Evolutionary conservation across 2,113 vertebrate genomes (phyloP), one percentile per base, ranked within the genome.

Genomic region (Aramus guarauna): DNA sequence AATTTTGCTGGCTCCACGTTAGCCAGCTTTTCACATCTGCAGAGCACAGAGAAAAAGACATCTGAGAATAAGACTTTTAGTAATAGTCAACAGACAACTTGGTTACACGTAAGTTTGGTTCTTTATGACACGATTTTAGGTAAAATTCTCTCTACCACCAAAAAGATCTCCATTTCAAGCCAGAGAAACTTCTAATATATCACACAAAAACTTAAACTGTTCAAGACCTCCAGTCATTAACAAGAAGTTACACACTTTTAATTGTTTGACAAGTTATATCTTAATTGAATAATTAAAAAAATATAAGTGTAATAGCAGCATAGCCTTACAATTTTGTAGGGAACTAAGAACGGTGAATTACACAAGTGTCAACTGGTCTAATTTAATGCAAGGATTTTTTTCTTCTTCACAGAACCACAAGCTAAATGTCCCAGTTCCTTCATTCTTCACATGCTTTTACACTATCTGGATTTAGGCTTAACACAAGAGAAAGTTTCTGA

Each of bases 21-120:
- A 37, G 56, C 50, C 60, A 64, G 36, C 66, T 68, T 80, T 72
- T 72, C 66, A 59, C 27, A 58, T 22, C 72, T 66, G 66, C 23
- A 34, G 43, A 83, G 30, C 39, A 55, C 17, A 47, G 11, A 68
- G 15, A 43, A 30, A 36, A 84, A 37, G 26, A 48, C n/a, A 71
- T 23, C 19, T 0, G 0, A 66, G 39, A 69, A 12, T 9, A 58
- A 2, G 6, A 59, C 2, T 85, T 73, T 21, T 0, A 71, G 24
- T 2, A 53, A 29, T 2, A 69, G 15, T 6, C 15, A 60, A 43
- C 1, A 79, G 18, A 56, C 12, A 85, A 34, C 12, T 52, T 36
- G 20, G 26, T 63, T 52, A 78, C 52, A 58, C 1, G 0, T 15
- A n/a, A 55, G 17, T 36, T 55, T 79, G 9, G 1, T 5, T 24